Percentiles rank a stretch among this genome's conserved stretches.
phyloP scores from a whole-genome alignment of 2,888 invertebrate genomes.

The Drosophila hamatofila region DNA sequence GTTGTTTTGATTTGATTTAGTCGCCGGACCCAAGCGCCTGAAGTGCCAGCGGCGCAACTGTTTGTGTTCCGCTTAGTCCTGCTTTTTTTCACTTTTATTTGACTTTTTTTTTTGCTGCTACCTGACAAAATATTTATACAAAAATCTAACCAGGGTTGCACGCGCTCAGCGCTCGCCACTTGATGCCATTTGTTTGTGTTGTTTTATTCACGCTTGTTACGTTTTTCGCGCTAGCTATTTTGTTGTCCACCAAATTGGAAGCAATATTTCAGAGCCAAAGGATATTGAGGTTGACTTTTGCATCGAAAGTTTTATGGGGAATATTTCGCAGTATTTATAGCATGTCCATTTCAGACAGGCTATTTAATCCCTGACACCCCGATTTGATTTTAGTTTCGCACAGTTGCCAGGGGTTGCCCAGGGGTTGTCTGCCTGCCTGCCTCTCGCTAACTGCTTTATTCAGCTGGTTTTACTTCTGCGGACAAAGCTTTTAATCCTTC shows the following conservation, averaged over 20 bases:
- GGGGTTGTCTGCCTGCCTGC: too few relatives aligned
- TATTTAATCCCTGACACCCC: neutral
- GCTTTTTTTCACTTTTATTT: neutral
- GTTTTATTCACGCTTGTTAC: constrained; percentile 25
- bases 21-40: constrained; percentile 30
- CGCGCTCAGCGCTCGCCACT: constrained; percentile 11
- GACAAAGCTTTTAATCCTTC: constrained; percentile 60
- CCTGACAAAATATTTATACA: constrained; percentile 76
- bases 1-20: constrained; percentile 72
- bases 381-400: neutral
- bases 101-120: constrained; percentile 24
- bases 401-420: neutral
- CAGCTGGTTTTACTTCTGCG: constrained; percentile 33
- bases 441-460: neutral
- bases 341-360: constrained; percentile 1
- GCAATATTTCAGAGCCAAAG: constrained; percentile 14
- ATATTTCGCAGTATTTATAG: neutral
- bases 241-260: constrained; percentile 22
- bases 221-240: constrained; percentile 39
- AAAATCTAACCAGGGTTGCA: constrained; percentile 47
- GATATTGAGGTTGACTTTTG: constrained; percentile 1
- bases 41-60: constrained; percentile 35
- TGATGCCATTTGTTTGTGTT: constrained; percentile 21
- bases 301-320: neutral
- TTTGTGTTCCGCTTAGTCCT: constrained; percentile 48